Evolutionary conservation across 2,888 invertebrate genomes (phyloP), one percentile per base, ranked within the genome.

Genomic region (Disparrhopalites patrizii): DNA sequence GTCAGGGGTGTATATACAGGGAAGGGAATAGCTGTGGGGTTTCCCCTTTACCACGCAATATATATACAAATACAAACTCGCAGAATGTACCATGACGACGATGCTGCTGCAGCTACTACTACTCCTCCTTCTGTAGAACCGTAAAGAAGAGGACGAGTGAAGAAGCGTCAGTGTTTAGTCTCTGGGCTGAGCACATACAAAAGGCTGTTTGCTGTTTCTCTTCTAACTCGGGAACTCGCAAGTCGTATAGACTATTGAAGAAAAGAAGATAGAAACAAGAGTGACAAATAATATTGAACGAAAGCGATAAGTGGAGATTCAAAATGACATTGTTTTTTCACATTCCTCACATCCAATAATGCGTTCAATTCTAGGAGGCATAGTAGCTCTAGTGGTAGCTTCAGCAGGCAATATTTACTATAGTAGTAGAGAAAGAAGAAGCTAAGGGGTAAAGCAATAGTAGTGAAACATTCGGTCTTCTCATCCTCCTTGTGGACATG

Each of bases 291-390:
- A 71, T 73, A 73, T 71, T 71, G 73, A 70, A 67, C 64, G 67
- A 68, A 70, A 71, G 70, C 71, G 70, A 73, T 71, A 72, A 73
- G 66, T 68, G 69, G 68, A 69, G 71, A 70, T 70, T 70, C 66
- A 66, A 70, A 70, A 57, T 57, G 57, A 70, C 73, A 73, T 71
- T 70, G 73, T 70, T 73, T 71, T 71, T 66, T 71, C 71, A 62
- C 73, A 73, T 73, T 73, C 73, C 71, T 69, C 68, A 67, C 70
- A 68, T 73, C 71, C 73, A 73, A 73, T 73, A 73, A 73, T 71
- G 70, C 58, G 58, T 58, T 58, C 58, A 58, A 47, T 47, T 58
- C 31, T 31, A 58, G n/a, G n/a, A n/a, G n/a, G n/a, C n/a, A n/a
- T n/a, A n/a, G 58, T 58, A 43, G 43, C 47, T 58, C 58, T 58